These are phyloP conservation scores for Drosophila parthenogenetica DNA, from an alignment of 2,888 invertebrate genomes.

Conservation along the genomic window DNA sequence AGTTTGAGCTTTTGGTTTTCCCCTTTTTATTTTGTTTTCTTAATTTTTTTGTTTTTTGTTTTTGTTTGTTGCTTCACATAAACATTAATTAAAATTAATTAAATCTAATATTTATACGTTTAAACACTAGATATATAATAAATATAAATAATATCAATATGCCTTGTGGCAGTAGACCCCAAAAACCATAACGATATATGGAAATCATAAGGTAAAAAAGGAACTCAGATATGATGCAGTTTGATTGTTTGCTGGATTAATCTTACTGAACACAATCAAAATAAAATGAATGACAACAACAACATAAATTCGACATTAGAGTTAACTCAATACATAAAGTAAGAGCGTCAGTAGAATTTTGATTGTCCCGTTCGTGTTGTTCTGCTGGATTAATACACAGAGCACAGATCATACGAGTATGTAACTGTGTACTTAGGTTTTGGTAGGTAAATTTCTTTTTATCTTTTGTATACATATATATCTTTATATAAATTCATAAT, in stretches of 20 bases:
- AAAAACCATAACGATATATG: slow-evolving; percentile 24
- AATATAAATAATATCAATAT: slow-evolving; percentile 49
- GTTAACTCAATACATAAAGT: slow-evolving; percentile 43
- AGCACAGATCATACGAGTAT: slow-evolving; percentile 40
- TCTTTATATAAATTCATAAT: slow-evolving; percentile 66
- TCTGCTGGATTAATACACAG: slow-evolving; percentile 51
- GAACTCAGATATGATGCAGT: slow-evolving; percentile 31
- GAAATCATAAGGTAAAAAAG: slow-evolving; percentile 12
- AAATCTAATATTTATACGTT: slow-evolving; percentile 65
- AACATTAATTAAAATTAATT: slow-evolving; percentile 72
- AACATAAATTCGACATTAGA: slow-evolving; percentile 56
- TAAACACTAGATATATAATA: slow-evolving; percentile 48
- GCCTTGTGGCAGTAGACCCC: slow-evolving; percentile 37
- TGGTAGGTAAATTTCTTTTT: slow-evolving; percentile 20
- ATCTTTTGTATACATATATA: slow-evolving; percentile 36
- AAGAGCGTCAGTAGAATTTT: slow-evolving; percentile 77
- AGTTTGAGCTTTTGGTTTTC: slow-evolving; percentile 82
- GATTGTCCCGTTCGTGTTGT: slow-evolving; percentile 80
- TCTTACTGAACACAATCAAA: slow-evolving; percentile 27
- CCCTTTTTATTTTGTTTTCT: slow-evolving; percentile 56
- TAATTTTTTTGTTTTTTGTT: slow-evolving; percentile 32
- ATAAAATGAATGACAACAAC: slow-evolving; percentile 38
- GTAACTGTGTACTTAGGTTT: slow-evolving; percentile 10
- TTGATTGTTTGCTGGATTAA: slow-evolving; percentile 48
- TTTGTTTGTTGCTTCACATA: slow-evolving; percentile 48